phyloP scores from a whole-genome alignment of 37 sponge, comb jelly and placozoan species.

The Hexactinellida sp. region DNA sequence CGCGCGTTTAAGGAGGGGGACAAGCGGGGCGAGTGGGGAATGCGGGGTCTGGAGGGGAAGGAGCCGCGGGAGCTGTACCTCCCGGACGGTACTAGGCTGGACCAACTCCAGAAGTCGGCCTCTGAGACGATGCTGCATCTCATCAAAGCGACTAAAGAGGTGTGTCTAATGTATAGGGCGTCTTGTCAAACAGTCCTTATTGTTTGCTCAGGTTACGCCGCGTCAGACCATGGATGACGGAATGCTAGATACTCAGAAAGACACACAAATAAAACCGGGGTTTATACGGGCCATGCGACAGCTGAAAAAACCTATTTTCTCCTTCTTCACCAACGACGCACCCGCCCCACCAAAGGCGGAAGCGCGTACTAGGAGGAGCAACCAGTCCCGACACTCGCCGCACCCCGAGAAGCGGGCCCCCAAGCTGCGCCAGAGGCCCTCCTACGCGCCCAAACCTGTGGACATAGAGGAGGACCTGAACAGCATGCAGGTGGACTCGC shows the following conservation, averaged over 20 bases:
- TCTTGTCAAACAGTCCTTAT: neutral
- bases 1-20: neutral
- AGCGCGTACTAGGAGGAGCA: neutral
- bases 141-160: neutral
- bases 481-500: neutral
- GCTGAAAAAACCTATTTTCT: neutral
- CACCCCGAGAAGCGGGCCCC: neutral
- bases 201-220: neutral
- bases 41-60: neutral
- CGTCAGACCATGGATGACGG: neutral
- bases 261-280: neutral
- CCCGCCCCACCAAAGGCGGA: neutral
- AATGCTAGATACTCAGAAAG: neutral
- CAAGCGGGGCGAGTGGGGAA: neutral
- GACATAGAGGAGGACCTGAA: neutral
- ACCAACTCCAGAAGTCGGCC: neutral
- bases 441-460: neutral
- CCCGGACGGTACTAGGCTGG: neutral
- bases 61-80: neutral
- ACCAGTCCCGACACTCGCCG: neutral
- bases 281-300: slow-evolving; percentile 9
- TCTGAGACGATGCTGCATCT: slow-evolving; percentile 6
- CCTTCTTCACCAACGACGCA: neutral
- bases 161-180: neutral
- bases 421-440: neutral